A percentile compares a stretch with the other conserved stretches of the same genome.
These are phyloP conservation scores for Lasius platythorax DNA, from an alignment of 2,888 invertebrate genomes.

Conservation along the genomic window DNA sequence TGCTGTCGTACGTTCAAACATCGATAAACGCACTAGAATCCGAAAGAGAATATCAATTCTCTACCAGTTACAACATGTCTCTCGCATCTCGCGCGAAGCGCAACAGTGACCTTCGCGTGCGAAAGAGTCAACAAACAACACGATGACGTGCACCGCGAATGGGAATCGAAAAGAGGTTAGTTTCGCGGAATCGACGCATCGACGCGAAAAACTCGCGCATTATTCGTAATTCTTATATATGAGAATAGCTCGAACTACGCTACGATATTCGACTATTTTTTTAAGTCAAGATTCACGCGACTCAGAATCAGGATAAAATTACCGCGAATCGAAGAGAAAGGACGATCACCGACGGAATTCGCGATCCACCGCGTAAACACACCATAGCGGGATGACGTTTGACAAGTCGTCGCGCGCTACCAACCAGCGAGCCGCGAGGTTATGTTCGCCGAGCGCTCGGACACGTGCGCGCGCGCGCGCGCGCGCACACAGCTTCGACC, in stretches of 20 bases:
- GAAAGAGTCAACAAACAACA: slow-evolving; percentile 22
- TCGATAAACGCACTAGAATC: not conserved
- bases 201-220: not conserved
- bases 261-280: not conserved
- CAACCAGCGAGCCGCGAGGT: slow-evolving; percentile 21
- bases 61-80: not conserved
- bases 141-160: slow-evolving; percentile 2
- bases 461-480: not conserved
- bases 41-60: not conserved
- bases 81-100: not conserved
- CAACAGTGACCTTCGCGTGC: not conserved
- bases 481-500: not conserved
- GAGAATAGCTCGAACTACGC: not conserved
- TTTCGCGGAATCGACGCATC: not conserved
- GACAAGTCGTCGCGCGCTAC: not conserved
- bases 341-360: not conserved
- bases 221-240: not conserved
- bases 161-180: not conserved
- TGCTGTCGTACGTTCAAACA: not conserved
- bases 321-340: not conserved
- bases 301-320: not conserved
- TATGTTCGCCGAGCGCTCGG: not conserved
- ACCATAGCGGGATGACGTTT: not conserved
- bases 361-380: not conserved
- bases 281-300: not conserved